These are phyloP conservation scores for Paramormyrops hopkinsi DNA, from an alignment of 2,797 vertebrate genomes.

Conservation along the genomic window DNA sequence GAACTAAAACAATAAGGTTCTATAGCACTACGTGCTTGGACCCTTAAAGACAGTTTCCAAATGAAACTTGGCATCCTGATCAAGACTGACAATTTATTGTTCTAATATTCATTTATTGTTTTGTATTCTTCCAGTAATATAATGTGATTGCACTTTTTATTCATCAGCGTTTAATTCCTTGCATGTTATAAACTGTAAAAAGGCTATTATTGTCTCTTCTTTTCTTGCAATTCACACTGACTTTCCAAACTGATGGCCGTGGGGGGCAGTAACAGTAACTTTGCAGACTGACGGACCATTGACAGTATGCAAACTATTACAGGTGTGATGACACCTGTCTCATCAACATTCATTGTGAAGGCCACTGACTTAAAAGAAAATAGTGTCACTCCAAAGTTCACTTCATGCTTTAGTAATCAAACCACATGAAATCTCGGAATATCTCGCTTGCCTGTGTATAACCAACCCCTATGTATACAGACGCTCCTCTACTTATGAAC, in stretches of 20 bases:
- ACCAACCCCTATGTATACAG: background rate
- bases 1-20: background rate
- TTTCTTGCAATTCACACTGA: background rate
- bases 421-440: background rate
- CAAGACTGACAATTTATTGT: background rate
- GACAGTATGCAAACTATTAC: background rate
- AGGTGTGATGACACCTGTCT: background rate
- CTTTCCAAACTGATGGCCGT: background rate
- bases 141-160: background rate
- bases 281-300: background rate
- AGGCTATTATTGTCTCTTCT: background rate
- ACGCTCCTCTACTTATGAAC: background rate
- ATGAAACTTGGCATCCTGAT: background rate
- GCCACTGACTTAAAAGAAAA: background rate
- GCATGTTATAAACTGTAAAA: background rate
- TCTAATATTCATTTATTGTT: background rate
- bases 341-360: background rate
- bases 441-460: background rate
- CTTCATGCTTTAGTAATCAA: background rate
- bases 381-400: background rate
- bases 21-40: no score
- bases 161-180: background rate
- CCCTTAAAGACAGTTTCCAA: background rate
- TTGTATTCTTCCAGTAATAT: background rate
- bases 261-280: background rate